phyloP scores from a whole-genome alignment of 2,797 vertebrate species.

The Fundulus diaphanus region DNA sequence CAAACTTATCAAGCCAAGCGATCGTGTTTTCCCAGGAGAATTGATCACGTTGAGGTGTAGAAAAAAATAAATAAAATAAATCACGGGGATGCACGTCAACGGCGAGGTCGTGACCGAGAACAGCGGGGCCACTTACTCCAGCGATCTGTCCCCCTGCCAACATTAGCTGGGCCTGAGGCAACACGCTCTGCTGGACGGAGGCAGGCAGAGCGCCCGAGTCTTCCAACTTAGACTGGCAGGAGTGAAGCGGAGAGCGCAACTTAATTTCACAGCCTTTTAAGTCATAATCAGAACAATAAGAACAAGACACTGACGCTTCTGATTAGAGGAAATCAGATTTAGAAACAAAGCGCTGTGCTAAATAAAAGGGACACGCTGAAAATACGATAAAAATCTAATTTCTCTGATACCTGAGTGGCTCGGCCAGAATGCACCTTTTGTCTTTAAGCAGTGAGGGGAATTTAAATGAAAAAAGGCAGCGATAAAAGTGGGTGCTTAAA shows the following conservation, averaged over 20 bases:
- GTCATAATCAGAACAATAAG: slow-evolving; percentile 11
- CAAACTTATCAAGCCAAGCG: slow-evolving; percentile 43
- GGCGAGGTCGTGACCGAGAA: slow-evolving; percentile 39
- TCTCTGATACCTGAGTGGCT: slow-evolving; percentile 35
- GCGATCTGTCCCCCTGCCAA: slow-evolving; percentile 97
- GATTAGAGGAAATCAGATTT: slow-evolving; percentile 15
- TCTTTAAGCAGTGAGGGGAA: slow-evolving; percentile 50
- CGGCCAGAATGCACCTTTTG: slow-evolving; percentile 42
- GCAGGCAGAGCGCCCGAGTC: slow-evolving; percentile 89
- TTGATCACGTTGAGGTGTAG: slow-evolving; percentile 25
- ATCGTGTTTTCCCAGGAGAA: slow-evolving; percentile 28
- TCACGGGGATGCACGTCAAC: slow-evolving; percentile 38
- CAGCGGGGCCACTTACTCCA: slow-evolving; percentile 88
- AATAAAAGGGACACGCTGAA: slow-evolving; percentile 1
- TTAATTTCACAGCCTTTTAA: slow-evolving; percentile 12
- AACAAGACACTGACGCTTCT: slow-evolving; percentile 7
- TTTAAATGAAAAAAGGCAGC: slow-evolving; percentile 64
- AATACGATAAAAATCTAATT: slow-evolving; percentile 10
- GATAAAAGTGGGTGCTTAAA: slow-evolving; percentile 75
- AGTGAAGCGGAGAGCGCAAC: slow-evolving; percentile 75
- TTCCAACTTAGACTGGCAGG: slow-evolving; percentile 91
- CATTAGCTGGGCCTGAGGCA: slow-evolving; percentile 97
- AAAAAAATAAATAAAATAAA: no score
- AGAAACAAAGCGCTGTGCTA: slow-evolving; percentile 4
- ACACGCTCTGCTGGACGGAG: slow-evolving; percentile 91